Evolutionary conservation across 2,797 vertebrate genomes (phyloP), one percentile per base, ranked within the genome.

Genomic region (Bovichtus diacanthus): DNA sequence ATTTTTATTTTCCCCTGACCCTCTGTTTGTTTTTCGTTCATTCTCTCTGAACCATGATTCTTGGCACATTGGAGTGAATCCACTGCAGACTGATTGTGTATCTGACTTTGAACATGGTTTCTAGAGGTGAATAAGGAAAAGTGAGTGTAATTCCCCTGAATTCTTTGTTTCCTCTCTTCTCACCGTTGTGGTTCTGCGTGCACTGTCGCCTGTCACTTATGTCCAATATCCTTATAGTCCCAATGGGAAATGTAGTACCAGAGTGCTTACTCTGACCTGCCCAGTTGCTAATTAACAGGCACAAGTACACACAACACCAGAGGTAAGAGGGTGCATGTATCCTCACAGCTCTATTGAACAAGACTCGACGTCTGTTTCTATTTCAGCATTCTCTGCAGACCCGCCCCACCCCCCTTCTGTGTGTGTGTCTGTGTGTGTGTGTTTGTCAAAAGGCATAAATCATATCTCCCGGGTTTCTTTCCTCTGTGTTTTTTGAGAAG

Each of bases 1-100:
- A 94, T 89, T 92, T 92, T 92, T 91, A 88, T 91, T 93, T 91
- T 69, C 55, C 70, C 78, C 66, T 19, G 23, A 59, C 70, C 56
- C 56, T 71, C 59, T 81, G 58, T 73, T 82, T 83, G 87, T 88
- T 34, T 81, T 83, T 76, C 69, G 70, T 83, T 79, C 79, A 51
- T 65, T 81, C 75, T 84, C 65, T 88, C 67, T 87, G 80, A 82
- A 61, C 80, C 73, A 46, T 74, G 78, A 44, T 71, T 78, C 50
- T 47, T 53, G 55, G 76, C 73, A 63, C 78, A 78, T 54, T 38
- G 4, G 23, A 56, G 53, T 58, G 39, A 77, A 68, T 76, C 62
- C 70, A 41, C 82, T 78, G 71, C 82, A 41, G 63, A 76, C 58
- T 70, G 50, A 64, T 27, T 34, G 34, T 34, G 31, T 31, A 34